Conservation (phyloP, 2,113 vertebrate species). For the Mobula hypostoma region DNA sequence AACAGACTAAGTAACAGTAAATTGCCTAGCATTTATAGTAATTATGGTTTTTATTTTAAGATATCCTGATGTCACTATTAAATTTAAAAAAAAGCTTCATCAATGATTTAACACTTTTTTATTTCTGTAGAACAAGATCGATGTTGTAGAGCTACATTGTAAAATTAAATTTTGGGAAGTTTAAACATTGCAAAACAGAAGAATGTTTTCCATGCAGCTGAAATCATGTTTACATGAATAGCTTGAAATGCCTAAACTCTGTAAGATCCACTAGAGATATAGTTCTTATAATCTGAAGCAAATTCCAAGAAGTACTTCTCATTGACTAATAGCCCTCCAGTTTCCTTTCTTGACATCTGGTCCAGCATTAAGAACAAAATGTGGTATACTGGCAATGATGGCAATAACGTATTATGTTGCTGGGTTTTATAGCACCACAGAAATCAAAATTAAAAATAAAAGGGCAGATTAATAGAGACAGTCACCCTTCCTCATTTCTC, state of each 20-base stretch:
- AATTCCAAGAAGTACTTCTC: conserved; percentile 27
- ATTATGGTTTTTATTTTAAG: conserved; percentile 15
- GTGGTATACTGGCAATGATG: not conserved
- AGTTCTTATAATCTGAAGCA: not conserved
- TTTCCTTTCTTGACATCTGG: conserved; percentile 27
- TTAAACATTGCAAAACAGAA: not conserved
- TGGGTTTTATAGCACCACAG: not conserved
- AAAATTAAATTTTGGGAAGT: not conserved
- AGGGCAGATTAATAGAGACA: not conserved
- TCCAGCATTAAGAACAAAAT: conserved; percentile 10
- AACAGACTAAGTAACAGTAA: not conserved
- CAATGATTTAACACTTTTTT: not conserved
- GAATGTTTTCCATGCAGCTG: not conserved
- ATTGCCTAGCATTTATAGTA: not conserved
- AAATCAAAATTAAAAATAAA: not conserved
- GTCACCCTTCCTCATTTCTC: not conserved
- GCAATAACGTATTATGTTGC: not conserved
- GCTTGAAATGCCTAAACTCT: not conserved
- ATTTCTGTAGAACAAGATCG: not conserved
- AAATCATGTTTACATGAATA: not conserved
- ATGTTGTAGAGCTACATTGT: not conserved
- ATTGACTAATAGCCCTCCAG: not conserved
- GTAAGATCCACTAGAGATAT: conserved; percentile 7
- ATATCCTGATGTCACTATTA: not conserved
- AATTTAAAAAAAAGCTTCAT: not conserved